phyloP scores from a whole-genome alignment of 2,888 invertebrate species.

The Rambutsinella grinnellia region DNA sequence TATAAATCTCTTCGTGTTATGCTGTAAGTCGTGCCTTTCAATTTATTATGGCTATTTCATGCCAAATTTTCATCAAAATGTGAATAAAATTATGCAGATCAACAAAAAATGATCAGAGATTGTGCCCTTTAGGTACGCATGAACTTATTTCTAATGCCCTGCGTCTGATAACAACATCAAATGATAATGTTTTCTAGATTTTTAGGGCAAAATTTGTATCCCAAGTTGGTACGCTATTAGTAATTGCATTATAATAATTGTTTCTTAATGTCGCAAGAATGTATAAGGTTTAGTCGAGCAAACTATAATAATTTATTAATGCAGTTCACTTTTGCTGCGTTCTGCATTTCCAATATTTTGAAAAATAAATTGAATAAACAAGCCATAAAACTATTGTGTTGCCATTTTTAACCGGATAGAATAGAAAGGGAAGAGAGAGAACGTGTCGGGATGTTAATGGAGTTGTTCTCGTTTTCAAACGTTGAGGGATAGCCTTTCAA shows the following conservation, averaged over 20 bases:
- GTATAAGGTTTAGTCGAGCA: too few species aligned
- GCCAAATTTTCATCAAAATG: slow-evolving; percentile 10
- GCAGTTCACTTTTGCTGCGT: neutral
- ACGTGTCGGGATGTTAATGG: neutral
- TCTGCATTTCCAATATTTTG: neutral
- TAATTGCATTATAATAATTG: too few species aligned
- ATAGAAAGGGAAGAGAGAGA: neutral
- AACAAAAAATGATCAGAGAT: neutral
- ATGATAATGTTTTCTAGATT: too few species aligned
- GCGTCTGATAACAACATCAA: too few species aligned
- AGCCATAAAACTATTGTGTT: neutral
- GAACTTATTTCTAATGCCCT: neutral
- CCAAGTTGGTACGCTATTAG: too few species aligned
- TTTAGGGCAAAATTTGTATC: too few species aligned
- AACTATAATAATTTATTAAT: too few species aligned
- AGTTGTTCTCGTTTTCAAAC: neutral
- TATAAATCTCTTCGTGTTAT: neutral
- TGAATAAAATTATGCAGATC: neutral
- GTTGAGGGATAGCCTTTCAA: neutral
- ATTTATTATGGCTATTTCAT: slow-evolving; percentile 7
- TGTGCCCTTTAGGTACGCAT: neutral
- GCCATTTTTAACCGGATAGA: neutral
- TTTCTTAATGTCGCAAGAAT: too few species aligned
- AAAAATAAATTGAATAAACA: neutral
- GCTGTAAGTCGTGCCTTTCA: neutral